Evolutionary conservation across 2,797 vertebrate genomes (phyloP), one percentile per base, ranked within the genome.

Genomic region (Sylvilagus floridanus): DNA sequence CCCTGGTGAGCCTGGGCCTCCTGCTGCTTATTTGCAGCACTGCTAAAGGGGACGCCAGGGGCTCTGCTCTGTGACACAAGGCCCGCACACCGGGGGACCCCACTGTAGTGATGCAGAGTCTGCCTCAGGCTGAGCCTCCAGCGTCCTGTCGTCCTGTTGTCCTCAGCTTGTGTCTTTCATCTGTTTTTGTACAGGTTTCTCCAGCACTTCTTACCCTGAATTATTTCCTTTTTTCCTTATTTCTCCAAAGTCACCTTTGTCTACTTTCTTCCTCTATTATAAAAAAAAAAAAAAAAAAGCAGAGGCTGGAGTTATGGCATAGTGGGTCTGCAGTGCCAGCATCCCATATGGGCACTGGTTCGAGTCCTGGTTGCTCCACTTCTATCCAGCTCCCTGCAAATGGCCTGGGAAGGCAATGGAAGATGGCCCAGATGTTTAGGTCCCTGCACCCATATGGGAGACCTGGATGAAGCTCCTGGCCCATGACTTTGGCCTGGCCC

Each of bases 11-110:
- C 28, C 54, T 69, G 14, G 37, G n/a, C 42, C 77, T 5, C 4
- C 57, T 65, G 22, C 2, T 30, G 32, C 7, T 26, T 13, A 32
- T 30, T 65, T 9, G 10, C 26, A 10, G 4, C 14, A 4, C 0
- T n/a, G 3, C 37, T n/a, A 22, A 0, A 22, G 54, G 35, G 0
- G 14, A n/a, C 12, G 11, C 26, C 24, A 5, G 12, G 50, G 28
- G 12, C 21, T 77, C n/a, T 28, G 4, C 19, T 30, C 2, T 17
- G 2, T 52, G 26, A 22, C 4, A 19, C 22, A 0, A 24, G 30
- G 30, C 57, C 37, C 12, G 2, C 5, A 47, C 42, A 1, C 7
- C 73, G 62, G 12, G 3, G 11, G 11, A 11, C 8, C 21, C 47
- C 35, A 4, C 4, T 16, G 22, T 21, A 22, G 37, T 42, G 66